phyloP scores from a whole-genome alignment of 2,113 vertebrate species.

The Chamaetylas fuelleborni region DNA sequence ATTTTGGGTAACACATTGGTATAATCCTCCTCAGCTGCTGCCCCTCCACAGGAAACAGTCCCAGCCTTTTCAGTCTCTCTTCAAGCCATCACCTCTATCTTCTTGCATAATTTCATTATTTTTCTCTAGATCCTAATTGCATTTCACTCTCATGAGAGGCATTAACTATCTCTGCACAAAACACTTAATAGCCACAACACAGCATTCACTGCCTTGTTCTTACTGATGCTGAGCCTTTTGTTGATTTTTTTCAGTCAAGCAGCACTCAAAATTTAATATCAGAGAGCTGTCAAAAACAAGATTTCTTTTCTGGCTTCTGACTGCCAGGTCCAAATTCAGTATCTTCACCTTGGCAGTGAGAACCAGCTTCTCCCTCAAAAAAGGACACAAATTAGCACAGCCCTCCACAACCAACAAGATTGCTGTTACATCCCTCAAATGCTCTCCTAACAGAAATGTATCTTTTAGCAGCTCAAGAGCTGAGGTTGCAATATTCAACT shows the following conservation, averaged over 20 bases:
- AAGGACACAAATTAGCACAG: neutral
- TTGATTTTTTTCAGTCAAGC: neutral
- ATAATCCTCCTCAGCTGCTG: neutral
- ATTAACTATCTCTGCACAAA: neutral
- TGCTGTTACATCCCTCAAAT: neutral
- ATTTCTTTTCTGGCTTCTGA: neutral
- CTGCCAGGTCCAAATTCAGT: neutral
- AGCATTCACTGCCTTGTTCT: neutral
- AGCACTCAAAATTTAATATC: neutral
- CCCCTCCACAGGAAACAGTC: neutral
- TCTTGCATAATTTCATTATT: neutral
- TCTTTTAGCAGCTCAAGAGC: neutral
- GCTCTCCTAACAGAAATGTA: neutral
- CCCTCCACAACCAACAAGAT: neutral
- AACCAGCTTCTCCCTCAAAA: neutral
- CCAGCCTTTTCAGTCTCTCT: neutral
- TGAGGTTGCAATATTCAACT: neutral
- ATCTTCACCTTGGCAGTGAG: neutral
- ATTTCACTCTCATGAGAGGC: neutral
- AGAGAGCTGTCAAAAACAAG: neutral
- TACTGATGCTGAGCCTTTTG: neutral
- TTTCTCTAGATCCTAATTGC: neutral
- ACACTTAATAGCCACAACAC: neutral
- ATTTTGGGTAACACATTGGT: neutral
- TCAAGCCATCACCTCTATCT: neutral